Base-by-base conservation (phyloP, 1,140 invertebrate genomes). In the Myzus persicae region DNA sequence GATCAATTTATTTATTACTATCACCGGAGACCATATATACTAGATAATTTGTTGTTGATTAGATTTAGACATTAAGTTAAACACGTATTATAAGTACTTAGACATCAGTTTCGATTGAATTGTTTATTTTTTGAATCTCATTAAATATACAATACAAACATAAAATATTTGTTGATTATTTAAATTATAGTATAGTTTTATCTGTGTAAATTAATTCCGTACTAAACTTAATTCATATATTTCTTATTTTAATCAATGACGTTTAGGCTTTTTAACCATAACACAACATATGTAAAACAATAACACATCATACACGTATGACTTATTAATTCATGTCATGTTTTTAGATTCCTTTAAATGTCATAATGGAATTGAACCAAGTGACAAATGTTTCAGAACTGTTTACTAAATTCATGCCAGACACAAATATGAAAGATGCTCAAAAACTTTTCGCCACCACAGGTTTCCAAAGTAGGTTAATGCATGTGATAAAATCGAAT, bases 381-480 rank as follows among this genome's bases (percentile, higher is more conserved):
- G 89, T 90, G 9, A 67, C 26, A 59, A 90, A 40, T 42, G 38
- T 67, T 90, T 31, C 38, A 31, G 89, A 90, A 42, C 48, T 90
- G 0, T 90, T 90, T 67, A 40, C 5, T 31, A 90, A 59, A 9
- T 90, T 90, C n/a, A 40, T 90, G 24, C 89, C 89, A 90, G 26
- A 42, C 26, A n/a, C 24, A 26, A 42, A 90, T 42, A 42, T 42
- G 36, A 31, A 42, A 20, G 26, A 90, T 9, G 26, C 38, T 44
- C 81, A 93, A 85, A 46, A 85, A 38, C 46, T 54, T 3, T 38
- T 85, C 2, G 48, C 81, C 24, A 91, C 90, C 1, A 93, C 81
- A 31, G 81, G 91, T 31, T 51, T 93, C 36, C 91, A 93, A 85
- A 85, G 91, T 93, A 42, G 84, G 91, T 93, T 22, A 51, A 14